Percentiles rank a stretch among this genome's conserved stretches.
Evolutionary conservation across 2,113 vertebrate species (phyloP).

Genomic region (Thryonomys swinderianus): DNA sequence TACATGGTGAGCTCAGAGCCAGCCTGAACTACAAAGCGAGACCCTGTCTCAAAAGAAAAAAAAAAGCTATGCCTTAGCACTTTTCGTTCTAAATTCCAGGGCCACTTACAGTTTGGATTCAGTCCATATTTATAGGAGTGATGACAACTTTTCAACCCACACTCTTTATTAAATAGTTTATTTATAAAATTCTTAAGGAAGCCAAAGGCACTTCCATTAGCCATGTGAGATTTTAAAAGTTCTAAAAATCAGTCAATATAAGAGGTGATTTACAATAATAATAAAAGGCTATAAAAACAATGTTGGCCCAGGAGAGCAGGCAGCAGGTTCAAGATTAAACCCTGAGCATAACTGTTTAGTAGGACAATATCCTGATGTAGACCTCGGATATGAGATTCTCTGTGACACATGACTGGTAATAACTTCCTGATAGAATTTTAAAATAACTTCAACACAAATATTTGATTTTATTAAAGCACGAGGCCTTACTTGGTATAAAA

Average conservation of each 20-base stretch:
- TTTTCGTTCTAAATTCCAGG: constrained; percentile 9
- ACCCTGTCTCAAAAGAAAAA: too few species aligned
- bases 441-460: constrained; percentile 25
- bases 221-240: background rate
- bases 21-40: too few species aligned
- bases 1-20: too few species aligned
- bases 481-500: background rate
- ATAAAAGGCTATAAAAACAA: constrained; percentile 43
- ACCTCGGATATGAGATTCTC: constrained; percentile 30
- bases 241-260: constrained; percentile 21
- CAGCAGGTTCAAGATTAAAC: background rate
- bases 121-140: background rate
- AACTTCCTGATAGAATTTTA: constrained; percentile 33
- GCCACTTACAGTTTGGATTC: background rate
- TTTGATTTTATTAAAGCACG: background rate
- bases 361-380: constrained; percentile 14
- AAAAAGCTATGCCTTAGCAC: background rate
- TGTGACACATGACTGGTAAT: background rate
- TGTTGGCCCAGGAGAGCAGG: background rate
- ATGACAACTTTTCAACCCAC: background rate
- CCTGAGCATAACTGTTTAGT: constrained; percentile 57
- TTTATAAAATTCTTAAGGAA: constrained; percentile 61
- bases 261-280: constrained; percentile 29
- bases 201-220: constrained; percentile 46
- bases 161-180: constrained; percentile 65